Evolutionary conservation across 2,797 vertebrate species (phyloP), one percentile per base, ranked within the genome.

Genomic region (Esox masquinongy): DNA sequence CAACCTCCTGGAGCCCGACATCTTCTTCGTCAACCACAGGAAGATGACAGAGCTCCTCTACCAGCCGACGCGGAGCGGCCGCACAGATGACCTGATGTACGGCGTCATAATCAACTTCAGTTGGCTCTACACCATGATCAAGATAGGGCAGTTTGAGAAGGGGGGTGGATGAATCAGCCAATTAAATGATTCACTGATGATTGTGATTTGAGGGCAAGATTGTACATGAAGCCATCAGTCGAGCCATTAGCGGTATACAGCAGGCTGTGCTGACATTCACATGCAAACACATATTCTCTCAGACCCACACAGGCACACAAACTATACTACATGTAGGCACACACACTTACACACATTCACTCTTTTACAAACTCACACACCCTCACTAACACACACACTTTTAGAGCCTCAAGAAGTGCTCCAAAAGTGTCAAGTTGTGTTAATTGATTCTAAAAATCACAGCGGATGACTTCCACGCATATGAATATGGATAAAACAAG

Each of bases 61-160:
- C 88, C 98, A 99, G 85, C 91, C 99, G 80, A 98, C 96, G 2
- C 94, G 95, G 77, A 97, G 97, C 80, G 97, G 97, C 7, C 96
- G 96, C 82, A 97, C 95, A 0, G 98, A 99, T 59, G 98, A 99
- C 89, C 95, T 99, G 75, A 96, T 99, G 82, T 98, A 95, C 0
- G 97, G 97, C 17, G 96, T 99, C 85, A 99, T 99, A 83, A 99
- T 99, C 97, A 99, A 99, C 88, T 99, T 99, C 89, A 99, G 97
- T 85, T 99, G 98, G 98, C 93, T 99, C 0, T 99, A 99, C 78
- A 99, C 97, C 73, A 99, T 99, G 98, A 96, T 99, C 89, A 98
- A 97, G 90, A 99, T 99, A 53, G 97, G 98, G 77, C 98, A 98
- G 83, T 98, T 99, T 83, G 97, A 99, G 76, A 97, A 96, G 90